phyloP scores from a whole-genome alignment of 2,113 vertebrate species.

The Saccopteryx bilineata region DNA sequence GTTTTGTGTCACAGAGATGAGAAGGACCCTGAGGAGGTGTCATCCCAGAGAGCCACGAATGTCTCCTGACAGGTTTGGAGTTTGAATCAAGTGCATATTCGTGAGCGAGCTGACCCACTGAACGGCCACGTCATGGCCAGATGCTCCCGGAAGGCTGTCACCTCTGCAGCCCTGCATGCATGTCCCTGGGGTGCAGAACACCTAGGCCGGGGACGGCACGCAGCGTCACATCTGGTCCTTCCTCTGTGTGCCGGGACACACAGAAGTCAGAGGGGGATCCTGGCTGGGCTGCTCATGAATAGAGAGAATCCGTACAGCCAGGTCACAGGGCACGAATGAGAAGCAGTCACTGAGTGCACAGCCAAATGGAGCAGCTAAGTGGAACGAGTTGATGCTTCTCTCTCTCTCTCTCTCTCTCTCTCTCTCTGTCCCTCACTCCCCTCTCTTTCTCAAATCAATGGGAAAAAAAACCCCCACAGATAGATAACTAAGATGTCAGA shows the following conservation, averaged over 20 bases:
- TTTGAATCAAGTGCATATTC: not conserved
- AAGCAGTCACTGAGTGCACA: no score
- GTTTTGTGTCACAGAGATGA: not conserved
- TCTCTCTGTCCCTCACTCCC: no score
- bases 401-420: no score
- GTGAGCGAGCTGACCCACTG: not conserved
- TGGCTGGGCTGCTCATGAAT: no score
- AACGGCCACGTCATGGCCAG: no score
- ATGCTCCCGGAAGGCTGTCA: not conserved
- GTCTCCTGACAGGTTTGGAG: not conserved
- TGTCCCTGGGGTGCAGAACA: accelerated
- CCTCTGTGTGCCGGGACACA: accelerated
- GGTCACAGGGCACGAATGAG: no score
- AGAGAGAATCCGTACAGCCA: no score
- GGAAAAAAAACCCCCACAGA: no score
- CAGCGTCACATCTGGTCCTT: accelerated
- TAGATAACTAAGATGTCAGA: no score
- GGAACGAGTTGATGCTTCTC: no score
- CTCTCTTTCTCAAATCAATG: no score
- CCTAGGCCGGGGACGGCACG: not conserved
- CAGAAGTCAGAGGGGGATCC: not conserved
- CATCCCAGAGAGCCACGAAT: accelerated
- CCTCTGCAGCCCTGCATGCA: accelerated
- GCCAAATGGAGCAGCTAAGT: no score
- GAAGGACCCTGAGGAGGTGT: not conserved